These are phyloP conservation scores for Ctenochaetus hawaiiensis DNA, from an alignment of 2,797 vertebrate species.

Conservation along the genomic window DNA sequence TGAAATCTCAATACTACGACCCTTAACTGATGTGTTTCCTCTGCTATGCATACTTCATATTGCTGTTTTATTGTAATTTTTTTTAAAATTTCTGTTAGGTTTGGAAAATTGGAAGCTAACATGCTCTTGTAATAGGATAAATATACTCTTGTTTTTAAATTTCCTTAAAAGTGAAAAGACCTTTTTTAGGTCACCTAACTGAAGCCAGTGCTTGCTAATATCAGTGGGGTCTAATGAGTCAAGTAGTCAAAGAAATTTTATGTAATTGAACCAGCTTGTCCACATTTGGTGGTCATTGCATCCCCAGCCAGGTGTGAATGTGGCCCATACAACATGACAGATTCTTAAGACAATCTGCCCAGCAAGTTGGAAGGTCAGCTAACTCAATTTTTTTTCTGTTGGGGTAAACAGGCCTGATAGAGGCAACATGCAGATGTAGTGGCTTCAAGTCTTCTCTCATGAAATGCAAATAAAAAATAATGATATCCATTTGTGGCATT, in stretches of 20 bases:
- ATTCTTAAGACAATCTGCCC: background rate
- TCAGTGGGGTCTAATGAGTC: background rate
- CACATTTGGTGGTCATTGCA: background rate
- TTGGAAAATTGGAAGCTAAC: background rate
- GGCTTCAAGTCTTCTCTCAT: background rate
- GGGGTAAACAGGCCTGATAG: background rate
- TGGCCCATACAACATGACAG: background rate
- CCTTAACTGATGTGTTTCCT: conserved; percentile 8
- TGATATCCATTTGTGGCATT: background rate
- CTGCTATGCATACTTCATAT: background rate
- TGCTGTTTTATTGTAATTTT: conserved; percentile 15
- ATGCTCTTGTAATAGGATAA: background rate
- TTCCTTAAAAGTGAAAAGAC: background rate
- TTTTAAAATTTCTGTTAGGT: background rate
- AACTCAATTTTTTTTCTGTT: background rate
- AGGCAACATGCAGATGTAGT: background rate
- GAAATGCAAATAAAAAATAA: background rate
- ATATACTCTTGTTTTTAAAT: background rate
- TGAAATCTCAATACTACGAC: conserved; percentile 55
- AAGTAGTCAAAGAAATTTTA: background rate
- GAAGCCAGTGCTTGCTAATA: too few relatives aligned
- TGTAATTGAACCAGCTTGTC: background rate
- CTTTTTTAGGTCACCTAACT: background rate
- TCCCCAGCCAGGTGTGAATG: background rate
- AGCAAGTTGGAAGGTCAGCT: background rate